These are phyloP conservation scores for Epinephelus cyanopodus DNA, from an alignment of 2,113 vertebrate genomes.

Conservation along the genomic window DNA sequence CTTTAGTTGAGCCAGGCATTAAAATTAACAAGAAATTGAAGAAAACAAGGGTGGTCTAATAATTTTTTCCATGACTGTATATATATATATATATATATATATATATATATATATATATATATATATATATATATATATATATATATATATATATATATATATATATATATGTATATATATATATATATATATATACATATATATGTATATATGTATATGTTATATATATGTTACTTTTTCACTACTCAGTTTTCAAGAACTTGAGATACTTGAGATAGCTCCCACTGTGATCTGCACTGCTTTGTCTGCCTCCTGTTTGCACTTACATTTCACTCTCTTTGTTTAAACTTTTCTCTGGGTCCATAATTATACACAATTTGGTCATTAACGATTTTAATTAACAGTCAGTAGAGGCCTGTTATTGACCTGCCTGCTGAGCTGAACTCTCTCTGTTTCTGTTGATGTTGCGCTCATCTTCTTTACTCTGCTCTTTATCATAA, in stretches of 20 bases:
- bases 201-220: no score
- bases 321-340: not conserved
- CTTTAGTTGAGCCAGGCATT: no score
- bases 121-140: no score
- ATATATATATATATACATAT: no score
- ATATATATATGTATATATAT: no score
- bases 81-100: no score
- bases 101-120: no score
- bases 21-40: no score
- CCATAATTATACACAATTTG: slow-evolving; percentile 62
- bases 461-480: not conserved
- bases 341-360: slow-evolving; percentile 4
- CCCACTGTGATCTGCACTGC: not conserved
- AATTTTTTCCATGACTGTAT: no score
- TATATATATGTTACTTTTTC: no score
- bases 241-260: not conserved
- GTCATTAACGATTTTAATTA: slow-evolving; percentile 66
- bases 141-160: no score
- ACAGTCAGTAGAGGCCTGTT: slow-evolving; percentile 37
- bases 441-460: slow-evolving; percentile 3
- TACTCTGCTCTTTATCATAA: slow-evolving; percentile 27
- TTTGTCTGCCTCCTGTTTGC: slow-evolving; percentile 27
- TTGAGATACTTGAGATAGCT: not conserved
- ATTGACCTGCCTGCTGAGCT: slow-evolving; percentile 9
- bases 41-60: no score